A percentile compares a stretch with the other conserved stretches of the same genome.
Evolutionary conservation across 2,797 vertebrate genomes (phyloP).

Genomic region (Gobio occitaniae): DNA sequence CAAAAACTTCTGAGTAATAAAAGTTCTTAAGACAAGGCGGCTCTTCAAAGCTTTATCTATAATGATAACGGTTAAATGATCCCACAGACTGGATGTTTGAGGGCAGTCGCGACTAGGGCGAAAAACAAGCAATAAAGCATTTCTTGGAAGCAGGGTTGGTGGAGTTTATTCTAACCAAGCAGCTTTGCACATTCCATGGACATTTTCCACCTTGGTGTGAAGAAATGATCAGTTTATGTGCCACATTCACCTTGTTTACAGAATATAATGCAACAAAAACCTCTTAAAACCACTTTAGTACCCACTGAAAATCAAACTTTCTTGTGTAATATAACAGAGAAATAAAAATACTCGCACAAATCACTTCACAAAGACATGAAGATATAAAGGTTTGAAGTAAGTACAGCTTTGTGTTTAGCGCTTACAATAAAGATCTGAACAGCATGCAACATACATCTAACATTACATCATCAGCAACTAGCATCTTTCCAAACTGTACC

Average conservation of each 20-base stretch:
- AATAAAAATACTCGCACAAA: neutral
- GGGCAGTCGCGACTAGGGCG: constrained; percentile 34
- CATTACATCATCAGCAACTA: neutral
- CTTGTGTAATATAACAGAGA: neutral
- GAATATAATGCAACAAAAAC: neutral
- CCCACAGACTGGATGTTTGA: constrained; percentile 15
- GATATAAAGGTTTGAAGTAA: neutral
- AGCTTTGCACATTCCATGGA: constrained; percentile 25
- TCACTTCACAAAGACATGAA: neutral
- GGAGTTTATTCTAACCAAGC: constrained; percentile 39
- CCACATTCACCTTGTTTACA: constrained; percentile 17
- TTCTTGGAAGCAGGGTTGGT: constrained; percentile 46
- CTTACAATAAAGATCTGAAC: neutral
- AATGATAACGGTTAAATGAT: constrained; percentile 39
- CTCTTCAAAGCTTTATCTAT: constrained; percentile 59
- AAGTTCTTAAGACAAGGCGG: constrained; percentile 33
- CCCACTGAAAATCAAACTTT: neutral
- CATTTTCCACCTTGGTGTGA: constrained; percentile 22
- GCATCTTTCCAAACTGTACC: neutral
- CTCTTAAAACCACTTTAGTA: neutral
- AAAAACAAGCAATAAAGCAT: constrained; percentile 45
- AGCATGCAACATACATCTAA: neutral
- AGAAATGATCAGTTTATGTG: constrained; percentile 11
- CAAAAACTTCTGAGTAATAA: constrained; percentile 54
- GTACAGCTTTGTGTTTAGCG: neutral